Base-by-base conservation (phyloP, 2,113 vertebrate species). In the Chelonoidis abingdonii region DNA sequence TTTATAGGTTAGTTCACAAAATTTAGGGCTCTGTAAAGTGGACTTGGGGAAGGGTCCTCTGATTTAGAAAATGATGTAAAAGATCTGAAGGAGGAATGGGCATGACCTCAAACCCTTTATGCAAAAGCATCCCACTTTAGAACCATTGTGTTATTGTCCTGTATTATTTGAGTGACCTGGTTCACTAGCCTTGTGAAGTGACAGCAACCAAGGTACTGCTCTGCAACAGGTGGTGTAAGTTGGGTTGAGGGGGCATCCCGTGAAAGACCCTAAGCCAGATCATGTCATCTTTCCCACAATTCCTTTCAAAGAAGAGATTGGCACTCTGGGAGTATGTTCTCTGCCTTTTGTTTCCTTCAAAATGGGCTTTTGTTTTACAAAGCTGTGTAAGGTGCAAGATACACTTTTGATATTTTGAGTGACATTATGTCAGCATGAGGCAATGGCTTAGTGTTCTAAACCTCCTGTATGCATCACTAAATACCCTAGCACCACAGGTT, bases 51-150 rank as follows among this genome's bases (percentile, higher is more conserved):
- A 38, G 35, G 65, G n/a, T 54, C 9, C 83, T 27, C 84, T 35
- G 7, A 10, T 86, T 86, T 83, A 0, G 0, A 89, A 53, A 59
- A 35, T 21, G 19, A 44, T 59, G 59, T 56, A 17, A 79, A 65
- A 87, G 72, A 69, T 69, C 65, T 69, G 35, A 72, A 38, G 65
- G 86, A 76, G 69, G 78, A 25, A 59, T 21, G 14, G 41, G 24
- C 1, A 0, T 0, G 62, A 49, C 35, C 14, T 38, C 19, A 38
- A n/a, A 17, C 16, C n/a, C 65, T 21, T n/a, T 38, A 72, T 72
- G 5, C 16, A 21, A 38, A 72, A 72, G 65, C 21, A 4, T 38
- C 65, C n/a, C 31, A 69, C 65, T 69, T 19, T 21, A n/a, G 31
- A 21, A 69, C 8, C 19, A 59, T 69, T 21, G 19, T 38, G 19